Percentiles rank a stretch among this genome's conserved stretches.
phyloP scores from a whole-genome alignment of 2,888 invertebrate genomes.

The Amitus sp. region DNA sequence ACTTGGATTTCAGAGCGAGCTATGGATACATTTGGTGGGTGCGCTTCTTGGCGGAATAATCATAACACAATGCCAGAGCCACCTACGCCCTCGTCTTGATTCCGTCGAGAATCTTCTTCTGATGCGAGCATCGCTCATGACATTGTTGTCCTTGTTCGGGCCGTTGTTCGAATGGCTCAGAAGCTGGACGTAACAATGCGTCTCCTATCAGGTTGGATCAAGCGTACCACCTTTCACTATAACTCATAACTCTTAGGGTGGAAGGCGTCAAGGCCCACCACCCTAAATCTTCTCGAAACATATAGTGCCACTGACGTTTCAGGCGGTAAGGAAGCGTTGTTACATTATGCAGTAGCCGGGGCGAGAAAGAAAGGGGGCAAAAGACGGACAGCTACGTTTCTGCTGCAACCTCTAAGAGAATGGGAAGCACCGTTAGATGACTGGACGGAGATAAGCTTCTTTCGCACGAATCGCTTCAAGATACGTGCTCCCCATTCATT shows the following conservation, averaged over 20 bases:
- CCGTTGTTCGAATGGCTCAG: constrained; percentile 38
- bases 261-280: constrained; percentile 38
- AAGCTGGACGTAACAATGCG: constrained; percentile 50
- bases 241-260: constrained; percentile 43
- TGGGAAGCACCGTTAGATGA: constrained; percentile 26
- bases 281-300: constrained; percentile 59
- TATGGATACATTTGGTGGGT: constrained; percentile 41
- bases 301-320: constrained; percentile 54
- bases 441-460: constrained; percentile 54
- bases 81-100: constrained; percentile 44
- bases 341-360: constrained; percentile 57
- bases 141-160: constrained; percentile 46
- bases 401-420: constrained; percentile 16
- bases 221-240: constrained; percentile 48
- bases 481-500: no score
- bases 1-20: constrained; percentile 60
- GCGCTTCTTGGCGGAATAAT: constrained; percentile 60
- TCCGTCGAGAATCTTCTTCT: constrained; percentile 24
- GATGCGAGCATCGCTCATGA: constrained; percentile 35
- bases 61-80: constrained; percentile 57
- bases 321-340: constrained; percentile 52
- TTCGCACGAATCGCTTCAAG: constrained; percentile 42
- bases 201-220: constrained; percentile 58
- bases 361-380: constrained; percentile 28
- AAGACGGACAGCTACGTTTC: background rate